Percentiles rank a stretch among this genome's conserved stretches.
phyloP scores from a whole-genome alignment of 1,140 invertebrate genomes.

The Zaprionus nigranus region DNA sequence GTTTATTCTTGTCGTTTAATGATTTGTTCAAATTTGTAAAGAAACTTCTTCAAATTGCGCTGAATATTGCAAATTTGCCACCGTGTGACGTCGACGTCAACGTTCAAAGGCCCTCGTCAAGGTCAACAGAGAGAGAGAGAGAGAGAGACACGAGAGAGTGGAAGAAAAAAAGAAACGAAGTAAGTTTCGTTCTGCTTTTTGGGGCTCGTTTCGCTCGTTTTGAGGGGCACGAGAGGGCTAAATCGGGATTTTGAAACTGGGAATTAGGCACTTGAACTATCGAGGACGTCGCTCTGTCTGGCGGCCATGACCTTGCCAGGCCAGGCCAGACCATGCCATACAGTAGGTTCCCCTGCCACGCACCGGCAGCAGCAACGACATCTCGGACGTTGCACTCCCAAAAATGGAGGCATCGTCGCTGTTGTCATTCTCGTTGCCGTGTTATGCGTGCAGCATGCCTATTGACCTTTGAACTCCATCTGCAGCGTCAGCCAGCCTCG shows the following conservation, averaged over 20 bases:
- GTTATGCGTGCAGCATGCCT: slow-evolving; percentile 9
- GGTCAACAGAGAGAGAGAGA: slow-evolving; percentile 30
- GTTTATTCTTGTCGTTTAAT: neutral
- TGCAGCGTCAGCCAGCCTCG: slow-evolving; percentile 11
- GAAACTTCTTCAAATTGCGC: slow-evolving; percentile 6
- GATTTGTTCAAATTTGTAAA: slow-evolving; percentile 6
- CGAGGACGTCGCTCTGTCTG: slow-evolving; percentile 37
- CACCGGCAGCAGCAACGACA: slow-evolving; percentile 10
- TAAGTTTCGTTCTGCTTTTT: slow-evolving; percentile 17
- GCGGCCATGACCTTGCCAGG: slow-evolving; percentile 24
- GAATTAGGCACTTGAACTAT: slow-evolving; percentile 36
- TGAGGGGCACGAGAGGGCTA: neutral
- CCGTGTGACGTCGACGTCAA: slow-evolving; percentile 22
- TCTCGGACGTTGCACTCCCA: slow-evolving; percentile 20
- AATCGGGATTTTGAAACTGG: slow-evolving; percentile 28
- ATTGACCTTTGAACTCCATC: slow-evolving; percentile 49
- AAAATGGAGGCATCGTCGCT: slow-evolving; percentile 14
- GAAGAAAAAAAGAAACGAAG: slow-evolving; percentile 1
- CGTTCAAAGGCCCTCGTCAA: slow-evolving; percentile 41
- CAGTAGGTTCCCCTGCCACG: neutral
- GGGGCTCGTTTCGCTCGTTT: slow-evolving; percentile 19
- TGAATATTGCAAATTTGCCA: slow-evolving; percentile 17
- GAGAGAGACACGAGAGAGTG: neutral
- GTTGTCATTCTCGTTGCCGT: neutral
- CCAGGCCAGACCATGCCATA: too few relatives aligned